Percentiles rank a stretch among this genome's conserved stretches.
phyloP scores from a whole-genome alignment of 2,797 vertebrate species.

The Acridotheres tristis region DNA sequence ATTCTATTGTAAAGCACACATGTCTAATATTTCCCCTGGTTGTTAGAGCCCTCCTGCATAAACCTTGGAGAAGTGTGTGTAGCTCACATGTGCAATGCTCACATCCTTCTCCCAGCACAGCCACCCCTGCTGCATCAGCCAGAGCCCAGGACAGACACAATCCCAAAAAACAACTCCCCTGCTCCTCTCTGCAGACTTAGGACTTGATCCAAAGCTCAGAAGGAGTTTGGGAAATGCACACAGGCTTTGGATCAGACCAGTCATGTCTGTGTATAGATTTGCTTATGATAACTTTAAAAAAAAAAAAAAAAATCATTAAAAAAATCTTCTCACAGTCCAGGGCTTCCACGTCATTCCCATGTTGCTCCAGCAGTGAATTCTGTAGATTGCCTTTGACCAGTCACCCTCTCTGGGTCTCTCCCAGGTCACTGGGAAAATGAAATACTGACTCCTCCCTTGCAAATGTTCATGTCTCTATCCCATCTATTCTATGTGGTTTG shows the following conservation, averaged over 20 bases:
- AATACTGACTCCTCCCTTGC: not conserved
- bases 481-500: not conserved
- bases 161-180: not conserved
- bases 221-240: not conserved
- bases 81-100: not conserved
- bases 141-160: not conserved
- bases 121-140: not conserved
- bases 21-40: not conserved
- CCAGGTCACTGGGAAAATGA: slow-evolving; percentile 3
- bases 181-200: not conserved
- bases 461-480: not conserved
- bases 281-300: not conserved
- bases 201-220: not conserved
- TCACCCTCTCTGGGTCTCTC: not conserved
- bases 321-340: not conserved
- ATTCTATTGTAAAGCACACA: not conserved
- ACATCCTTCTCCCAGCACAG: not conserved
- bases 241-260: not conserved
- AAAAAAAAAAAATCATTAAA: not conserved
- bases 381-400: not conserved
- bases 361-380: not conserved
- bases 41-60: not conserved
- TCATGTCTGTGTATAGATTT: not conserved
- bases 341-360: not conserved
- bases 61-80: not conserved